A percentile compares a stretch with the other conserved stretches of the same genome.
phyloP scores from a whole-genome alignment of 2,797 vertebrate species.

The Florisuga fusca region DNA sequence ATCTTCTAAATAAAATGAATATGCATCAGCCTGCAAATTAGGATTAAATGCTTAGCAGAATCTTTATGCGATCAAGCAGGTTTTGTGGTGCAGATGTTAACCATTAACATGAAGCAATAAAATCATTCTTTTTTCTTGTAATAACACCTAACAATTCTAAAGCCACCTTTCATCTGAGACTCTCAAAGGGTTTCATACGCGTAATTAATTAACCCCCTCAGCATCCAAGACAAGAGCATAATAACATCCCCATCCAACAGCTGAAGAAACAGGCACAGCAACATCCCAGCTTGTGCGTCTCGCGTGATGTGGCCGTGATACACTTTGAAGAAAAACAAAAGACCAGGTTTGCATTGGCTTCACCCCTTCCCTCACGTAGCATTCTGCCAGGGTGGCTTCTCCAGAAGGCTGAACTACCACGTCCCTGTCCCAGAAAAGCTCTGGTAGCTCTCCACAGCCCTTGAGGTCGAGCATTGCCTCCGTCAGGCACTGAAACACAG shows the following conservation, averaged over 20 bases:
- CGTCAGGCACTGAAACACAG: background rate
- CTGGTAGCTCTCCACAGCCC: background rate
- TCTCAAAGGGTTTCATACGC: conserved; percentile 61
- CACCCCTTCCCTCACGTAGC: background rate
- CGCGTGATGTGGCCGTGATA: accelerated
- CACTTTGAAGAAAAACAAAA: background rate
- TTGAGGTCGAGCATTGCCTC: background rate
- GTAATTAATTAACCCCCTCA: conserved; percentile 61
- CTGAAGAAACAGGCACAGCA: conserved; percentile 19
- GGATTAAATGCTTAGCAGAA: conserved; percentile 73
- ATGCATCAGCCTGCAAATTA: conserved; percentile 75
- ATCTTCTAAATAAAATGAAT: conserved; percentile 78
- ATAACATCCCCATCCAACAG: background rate
- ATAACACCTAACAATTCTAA: conserved; percentile 66
- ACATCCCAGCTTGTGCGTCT: background rate
- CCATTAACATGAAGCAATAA: conserved; percentile 70
- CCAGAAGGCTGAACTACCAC: accelerated
- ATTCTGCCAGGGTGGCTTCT: background rate
- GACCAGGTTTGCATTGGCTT: background rate
- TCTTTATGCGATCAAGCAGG: conserved; percentile 73
- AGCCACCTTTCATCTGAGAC: conserved; percentile 61
- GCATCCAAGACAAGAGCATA: background rate
- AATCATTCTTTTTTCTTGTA: conserved; percentile 70
- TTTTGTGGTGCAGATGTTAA: conserved; percentile 74
- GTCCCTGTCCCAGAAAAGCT: background rate